These are phyloP conservation scores for Barbus barbus DNA, from an alignment of 2,113 vertebrate species.

Conservation along the genomic window DNA sequence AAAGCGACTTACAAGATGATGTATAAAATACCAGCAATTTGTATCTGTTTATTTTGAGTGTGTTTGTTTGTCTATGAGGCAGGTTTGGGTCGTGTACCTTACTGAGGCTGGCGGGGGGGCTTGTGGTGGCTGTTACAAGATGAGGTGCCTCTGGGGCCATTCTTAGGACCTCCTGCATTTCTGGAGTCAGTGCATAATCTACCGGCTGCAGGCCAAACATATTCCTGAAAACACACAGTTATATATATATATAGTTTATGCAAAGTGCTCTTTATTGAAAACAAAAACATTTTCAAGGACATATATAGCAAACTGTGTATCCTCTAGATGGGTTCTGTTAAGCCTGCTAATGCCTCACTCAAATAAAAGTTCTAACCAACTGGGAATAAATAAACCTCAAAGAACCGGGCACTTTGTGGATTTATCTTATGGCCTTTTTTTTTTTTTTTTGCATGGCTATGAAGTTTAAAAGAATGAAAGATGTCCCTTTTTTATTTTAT, in stretches of 20 bases:
- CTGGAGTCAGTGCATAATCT: conserved; percentile 81
- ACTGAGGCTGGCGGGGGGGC: conserved; percentile 61
- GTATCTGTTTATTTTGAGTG: background rate
- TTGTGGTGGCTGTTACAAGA: conserved; percentile 47
- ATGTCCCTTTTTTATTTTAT: background rate
- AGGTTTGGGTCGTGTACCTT: conserved; percentile 54
- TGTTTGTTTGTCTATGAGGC: background rate
- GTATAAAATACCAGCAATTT: background rate
- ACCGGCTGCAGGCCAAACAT: conserved; percentile 87
- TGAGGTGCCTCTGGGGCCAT: conserved; percentile 56
- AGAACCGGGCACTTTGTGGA: background rate
- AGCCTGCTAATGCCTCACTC: background rate
- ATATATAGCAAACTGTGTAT: no score
- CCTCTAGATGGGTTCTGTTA: conserved; percentile 9
- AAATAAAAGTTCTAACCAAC: background rate
- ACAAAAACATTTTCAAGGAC: background rate
- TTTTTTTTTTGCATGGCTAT: background rate
- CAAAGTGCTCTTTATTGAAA: background rate
- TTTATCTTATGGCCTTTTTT: background rate
- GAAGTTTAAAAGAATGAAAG: background rate
- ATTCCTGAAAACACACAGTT: conserved; percentile 81
- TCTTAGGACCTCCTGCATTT: conserved; percentile 83
- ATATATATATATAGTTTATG: background rate
- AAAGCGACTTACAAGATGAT: background rate
- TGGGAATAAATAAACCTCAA: background rate